Evolutionary conservation across 2,888 invertebrate species (phyloP), one percentile per base, ranked within the genome.

Genomic region (Xestoiulus laeticollis): DNA sequence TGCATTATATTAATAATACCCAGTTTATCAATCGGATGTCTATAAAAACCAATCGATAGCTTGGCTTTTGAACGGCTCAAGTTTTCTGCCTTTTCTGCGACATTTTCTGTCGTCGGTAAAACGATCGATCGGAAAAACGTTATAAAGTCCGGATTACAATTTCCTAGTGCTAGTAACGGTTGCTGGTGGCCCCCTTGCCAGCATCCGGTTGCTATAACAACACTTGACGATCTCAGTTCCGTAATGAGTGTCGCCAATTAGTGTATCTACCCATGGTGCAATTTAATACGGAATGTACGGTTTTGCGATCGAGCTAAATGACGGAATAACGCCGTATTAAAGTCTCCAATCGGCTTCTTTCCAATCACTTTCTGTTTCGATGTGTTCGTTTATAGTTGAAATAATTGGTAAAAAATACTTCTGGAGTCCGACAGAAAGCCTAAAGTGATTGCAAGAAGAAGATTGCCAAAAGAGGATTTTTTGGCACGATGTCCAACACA

Each of bases 131-230:
- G 68, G 68, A 26, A 68, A 68, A 68, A 68, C 68, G 68, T 68
- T 68, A 68, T 68, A 68, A 68, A 68, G 68, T 68, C 68, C 68
- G 68, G 68, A 68, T 68, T 68, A 68, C 68, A 68, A 68, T 68
- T 68, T 68, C 68, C 68, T 68, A 68, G 26, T 68, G 68, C 68
- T 68, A 68, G 68, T 68, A 68, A 68, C 68, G 68, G 68, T 68
- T 68, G 68, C 68, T 68, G 68, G 68, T 68, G 68, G 68, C 68
- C 68, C 68, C 19, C 68, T 68, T 68, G 8, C 8, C 68, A 68
- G 68, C 68, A 68, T 68, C 68, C 68, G 68, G 68, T 68, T 68
- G 68, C 68, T 68, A 68, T 68, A 68, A 68, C 68, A 68, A 68
- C 68, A 22, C 68, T 68, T 12, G 68, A 22, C 68, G 68, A 68